These are phyloP conservation scores for Phasia obesa DNA, from an alignment of 2,888 invertebrate species.

Conservation along the genomic window DNA sequence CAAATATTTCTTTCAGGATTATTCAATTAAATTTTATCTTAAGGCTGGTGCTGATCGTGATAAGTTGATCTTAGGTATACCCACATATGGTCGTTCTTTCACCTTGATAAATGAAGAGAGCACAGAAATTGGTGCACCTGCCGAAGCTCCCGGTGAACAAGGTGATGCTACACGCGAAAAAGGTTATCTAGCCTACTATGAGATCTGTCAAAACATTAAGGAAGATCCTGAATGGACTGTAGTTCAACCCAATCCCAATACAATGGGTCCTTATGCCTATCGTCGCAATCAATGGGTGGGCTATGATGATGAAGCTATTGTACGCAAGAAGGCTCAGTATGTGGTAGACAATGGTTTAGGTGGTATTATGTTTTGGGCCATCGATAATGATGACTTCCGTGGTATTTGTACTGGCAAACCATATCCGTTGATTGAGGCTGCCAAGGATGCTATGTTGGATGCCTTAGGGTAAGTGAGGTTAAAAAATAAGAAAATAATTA, in stretches of 20 bases:
- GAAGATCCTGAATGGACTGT: conserved; percentile 91
- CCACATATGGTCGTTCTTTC: conserved; percentile 95
- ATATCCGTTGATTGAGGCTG: conserved; percentile 95
- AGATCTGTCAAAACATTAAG: conserved; percentile 93
- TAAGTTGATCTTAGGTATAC: conserved; percentile 93
- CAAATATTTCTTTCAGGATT: conserved; percentile 85
- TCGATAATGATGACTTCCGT: conserved; percentile 97
- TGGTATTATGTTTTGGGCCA: conserved; percentile 87
- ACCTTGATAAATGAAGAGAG: conserved; percentile 93
- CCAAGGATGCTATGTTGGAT: conserved; percentile 89
- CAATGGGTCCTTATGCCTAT: conserved; percentile 95
- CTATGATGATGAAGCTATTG: conserved; percentile 93
- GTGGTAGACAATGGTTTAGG: conserved; percentile 92
- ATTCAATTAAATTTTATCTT: conserved; percentile 91
- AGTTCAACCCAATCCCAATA: conserved; percentile 89
- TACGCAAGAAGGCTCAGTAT: conserved; percentile 91
- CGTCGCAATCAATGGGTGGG: conserved; percentile 96
- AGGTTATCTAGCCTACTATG: conserved; percentile 96
- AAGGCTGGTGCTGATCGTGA: conserved; percentile 90
- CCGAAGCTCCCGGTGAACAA: conserved; percentile 95
- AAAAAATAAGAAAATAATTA: no score
- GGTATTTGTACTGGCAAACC: conserved; percentile 93
- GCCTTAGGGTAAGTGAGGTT: conserved; percentile 85
- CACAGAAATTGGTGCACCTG: conserved; percentile 92
- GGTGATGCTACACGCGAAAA: conserved; percentile 96